Evolutionary conservation across 2,113 vertebrate species (phyloP).

Genomic region (Nothoprocta perdicaria): DNA sequence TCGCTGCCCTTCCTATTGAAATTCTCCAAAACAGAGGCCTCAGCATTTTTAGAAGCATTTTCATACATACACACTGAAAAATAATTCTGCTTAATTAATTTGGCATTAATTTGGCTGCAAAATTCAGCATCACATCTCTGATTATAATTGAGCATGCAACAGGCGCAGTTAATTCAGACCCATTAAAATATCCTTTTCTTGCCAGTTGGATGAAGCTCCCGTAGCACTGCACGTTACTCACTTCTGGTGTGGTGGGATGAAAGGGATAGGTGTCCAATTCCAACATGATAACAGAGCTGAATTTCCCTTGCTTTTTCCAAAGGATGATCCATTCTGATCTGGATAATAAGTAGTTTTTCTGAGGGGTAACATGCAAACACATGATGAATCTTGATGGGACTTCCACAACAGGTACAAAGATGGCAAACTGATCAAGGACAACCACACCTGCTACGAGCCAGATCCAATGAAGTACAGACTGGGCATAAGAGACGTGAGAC

Average conservation of each 20-base stretch:
- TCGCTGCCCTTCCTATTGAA: not conserved
- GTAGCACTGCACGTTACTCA: not conserved
- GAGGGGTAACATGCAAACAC: not conserved
- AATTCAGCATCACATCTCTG: not conserved
- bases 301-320: not conserved
- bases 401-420: conserved; percentile 85
- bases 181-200: not conserved
- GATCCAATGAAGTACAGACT: conserved; percentile 73
- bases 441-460: conserved; percentile 81
- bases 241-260: not conserved
- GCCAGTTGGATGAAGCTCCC: not conserved
- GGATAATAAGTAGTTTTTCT: not conserved
- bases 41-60: not conserved
- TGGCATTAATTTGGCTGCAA: too few species aligned
- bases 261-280: not conserved
- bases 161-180: not conserved
- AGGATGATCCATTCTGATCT: not conserved
- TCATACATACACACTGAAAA: not conserved
- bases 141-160: accelerated
- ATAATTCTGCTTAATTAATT: not conserved
- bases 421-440: conserved; percentile 78
- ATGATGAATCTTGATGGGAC: not conserved
- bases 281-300: not conserved
- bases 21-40: not conserved
- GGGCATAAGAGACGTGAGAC: conserved; percentile 79